Conservation (phyloP, 2,113 vertebrate genomes). For the Pomatostomus ruficeps region DNA sequence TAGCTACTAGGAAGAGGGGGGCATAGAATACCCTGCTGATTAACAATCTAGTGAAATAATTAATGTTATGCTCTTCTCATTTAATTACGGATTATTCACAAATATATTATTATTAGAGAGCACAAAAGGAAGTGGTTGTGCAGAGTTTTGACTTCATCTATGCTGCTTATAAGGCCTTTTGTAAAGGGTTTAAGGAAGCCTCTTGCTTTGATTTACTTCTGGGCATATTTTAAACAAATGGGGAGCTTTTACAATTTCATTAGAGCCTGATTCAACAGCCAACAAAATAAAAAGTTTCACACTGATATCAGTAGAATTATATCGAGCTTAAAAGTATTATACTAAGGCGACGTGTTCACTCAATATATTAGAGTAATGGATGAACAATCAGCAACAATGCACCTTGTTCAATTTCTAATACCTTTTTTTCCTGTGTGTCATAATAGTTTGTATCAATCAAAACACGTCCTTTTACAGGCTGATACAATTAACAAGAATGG, state of each 20-base stretch:
- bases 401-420: background rate
- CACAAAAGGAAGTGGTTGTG: conserved; percentile 53
- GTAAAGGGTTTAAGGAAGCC: background rate
- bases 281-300: background rate
- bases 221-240: background rate
- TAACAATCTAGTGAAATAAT: conserved; percentile 78
- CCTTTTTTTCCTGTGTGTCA: background rate
- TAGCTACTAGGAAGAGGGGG: conserved; percentile 52
- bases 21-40: conserved; percentile 73
- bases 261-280: background rate
- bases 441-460: background rate
- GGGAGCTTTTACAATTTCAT: background rate
- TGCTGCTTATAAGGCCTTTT: background rate
- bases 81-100: conserved; percentile 78
- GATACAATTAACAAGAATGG: background rate
- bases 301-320: background rate
- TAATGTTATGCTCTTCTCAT: conserved; percentile 75
- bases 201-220: background rate
- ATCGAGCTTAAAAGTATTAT: background rate
- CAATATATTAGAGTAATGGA: background rate
- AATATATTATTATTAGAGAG: conserved; percentile 69
- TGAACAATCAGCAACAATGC: background rate
- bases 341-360: rapidly evolving
- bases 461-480: background rate
- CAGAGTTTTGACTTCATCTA: background rate